Conservation (phyloP, 1,140 invertebrate genomes). For the Lysiphlebus fabarum region DNA sequence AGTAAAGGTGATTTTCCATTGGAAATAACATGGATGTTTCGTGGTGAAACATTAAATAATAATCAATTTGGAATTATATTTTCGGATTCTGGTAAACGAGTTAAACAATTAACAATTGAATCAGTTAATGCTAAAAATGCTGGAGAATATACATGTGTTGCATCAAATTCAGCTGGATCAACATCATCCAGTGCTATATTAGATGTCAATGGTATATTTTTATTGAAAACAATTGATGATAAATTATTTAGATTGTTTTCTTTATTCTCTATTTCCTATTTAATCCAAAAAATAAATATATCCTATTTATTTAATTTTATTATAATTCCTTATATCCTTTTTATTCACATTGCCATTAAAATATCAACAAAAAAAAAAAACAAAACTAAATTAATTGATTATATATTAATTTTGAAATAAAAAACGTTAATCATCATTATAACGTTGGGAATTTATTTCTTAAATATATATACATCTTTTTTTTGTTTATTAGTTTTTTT, state of each 20-base stretch:
- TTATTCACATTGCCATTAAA: no score
- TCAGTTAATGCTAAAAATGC: slow-evolving; percentile 65
- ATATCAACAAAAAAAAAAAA: no score
- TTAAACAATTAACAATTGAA: slow-evolving; percentile 70
- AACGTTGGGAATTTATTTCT: no score
- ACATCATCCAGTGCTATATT: slow-evolving; percentile 66
- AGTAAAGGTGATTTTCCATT: slow-evolving; percentile 66
- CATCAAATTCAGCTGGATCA: slow-evolving; percentile 63
- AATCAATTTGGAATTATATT: slow-evolving; percentile 61
- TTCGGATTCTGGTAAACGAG: slow-evolving; percentile 64
- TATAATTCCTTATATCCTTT: no score
- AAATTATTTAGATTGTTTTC: no score
- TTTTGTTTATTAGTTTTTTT: slow-evolving; percentile 22
- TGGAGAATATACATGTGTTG: slow-evolving; percentile 72
- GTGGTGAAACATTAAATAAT: slow-evolving; percentile 53
- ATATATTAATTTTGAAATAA: no score
- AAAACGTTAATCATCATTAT: no score
- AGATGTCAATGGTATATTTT: slow-evolving; percentile 76
- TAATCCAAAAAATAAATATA: no score
- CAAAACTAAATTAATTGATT: no score
- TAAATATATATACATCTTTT: neutral
- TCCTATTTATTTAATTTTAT: no score
- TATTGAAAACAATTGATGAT: no score
- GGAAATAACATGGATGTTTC: slow-evolving; percentile 62
- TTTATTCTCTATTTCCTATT: no score